Conservation (phyloP, 2,113 vertebrate genomes). For the Taurulus bubalis region DNA sequence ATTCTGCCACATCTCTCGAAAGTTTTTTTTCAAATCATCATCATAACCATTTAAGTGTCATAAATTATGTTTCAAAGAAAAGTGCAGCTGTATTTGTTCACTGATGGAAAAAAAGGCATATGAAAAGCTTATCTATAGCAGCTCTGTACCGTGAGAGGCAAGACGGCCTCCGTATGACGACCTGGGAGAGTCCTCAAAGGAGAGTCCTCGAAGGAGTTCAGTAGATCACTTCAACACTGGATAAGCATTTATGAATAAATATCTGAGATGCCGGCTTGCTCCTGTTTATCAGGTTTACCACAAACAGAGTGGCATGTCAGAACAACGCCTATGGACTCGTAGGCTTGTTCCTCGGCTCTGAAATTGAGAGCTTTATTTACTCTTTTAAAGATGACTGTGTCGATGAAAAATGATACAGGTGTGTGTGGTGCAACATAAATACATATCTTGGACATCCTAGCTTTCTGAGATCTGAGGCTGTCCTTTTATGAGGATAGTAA, state of each 20-base stretch:
- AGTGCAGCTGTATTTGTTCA: conserved; percentile 40
- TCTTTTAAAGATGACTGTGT: conserved; percentile 54
- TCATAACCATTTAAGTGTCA: conserved; percentile 31
- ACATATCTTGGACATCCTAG: conserved; percentile 39
- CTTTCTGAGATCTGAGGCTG: conserved; percentile 46
- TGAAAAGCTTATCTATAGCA: conserved; percentile 39
- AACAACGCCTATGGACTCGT: conserved; percentile 31
- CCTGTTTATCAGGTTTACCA: conserved; percentile 62
- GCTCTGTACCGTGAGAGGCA: neutral
- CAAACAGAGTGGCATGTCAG: conserved; percentile 52
- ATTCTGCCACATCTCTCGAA: conserved; percentile 19
- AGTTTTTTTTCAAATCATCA: conserved; percentile 18
- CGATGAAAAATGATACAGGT: conserved; percentile 66
- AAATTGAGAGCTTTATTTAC: conserved; percentile 70
- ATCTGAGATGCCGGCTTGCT: conserved; percentile 26
- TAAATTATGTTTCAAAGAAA: conserved; percentile 33
- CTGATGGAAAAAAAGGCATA: conserved; percentile 39
- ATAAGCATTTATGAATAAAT: conserved; percentile 50
- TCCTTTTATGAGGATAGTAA: conserved; percentile 34
- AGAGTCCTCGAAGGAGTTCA: conserved; percentile 15
- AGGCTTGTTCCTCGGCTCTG: conserved; percentile 52
- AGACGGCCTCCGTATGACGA: neutral
- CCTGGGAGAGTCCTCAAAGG: conserved; percentile 6
- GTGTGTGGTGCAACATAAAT: conserved; percentile 67
- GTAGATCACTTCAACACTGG: conserved; percentile 42